Base-by-base conservation (phyloP, 2,797 vertebrate species). In the Crocodylus rhombifer region DNA sequence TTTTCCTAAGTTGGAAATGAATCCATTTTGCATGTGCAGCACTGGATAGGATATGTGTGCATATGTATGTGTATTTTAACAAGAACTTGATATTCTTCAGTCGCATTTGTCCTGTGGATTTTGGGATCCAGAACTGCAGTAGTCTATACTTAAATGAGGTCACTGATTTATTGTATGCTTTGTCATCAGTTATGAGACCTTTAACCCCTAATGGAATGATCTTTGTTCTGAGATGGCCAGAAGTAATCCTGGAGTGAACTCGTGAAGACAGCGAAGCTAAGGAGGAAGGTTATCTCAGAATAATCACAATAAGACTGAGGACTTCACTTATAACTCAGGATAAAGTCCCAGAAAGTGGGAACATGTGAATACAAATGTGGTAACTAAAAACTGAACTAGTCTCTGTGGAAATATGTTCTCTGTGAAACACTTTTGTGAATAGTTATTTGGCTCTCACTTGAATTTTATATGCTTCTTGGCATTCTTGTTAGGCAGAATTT, bases 391-490 rank as follows among this genome's bases (percentile, higher is more conserved):
- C 36, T 21, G 23, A 71, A 21, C 4, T 28, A 30, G 7, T 51
- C 62, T 80, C 21, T 17, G 14, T 75, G 25, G 12, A 71, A 1
- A 2, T 33, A 55, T 64, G 33, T 11, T 2, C 28, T 1, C 8
- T 60, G 2, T 80, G 62, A 77, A 87, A 84, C 69, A 26, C 1
- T 1, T 18, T 1, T 18, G 25, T 73, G 55, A 12, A 0, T 2
- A 73, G 15, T 25, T 26, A 2, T 18, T 74, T 55, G 86, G 25
- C 11, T 79, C 56, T 74, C 16, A 51, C 17, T 92, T 86, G 60
- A 26, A 2, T 58, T 85, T 90, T 77, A 4, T 60, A 3, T 75
- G 9, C 55, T 14, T 82, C 65, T 82, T 33, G 11, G 67, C 42
- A 67, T 2, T 6, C 33, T 86, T 79, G 77, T 1, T 77, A 85